Evolutionary conservation across 2,797 vertebrate species (phyloP).

Genomic region (Characodon lateralis): DNA sequence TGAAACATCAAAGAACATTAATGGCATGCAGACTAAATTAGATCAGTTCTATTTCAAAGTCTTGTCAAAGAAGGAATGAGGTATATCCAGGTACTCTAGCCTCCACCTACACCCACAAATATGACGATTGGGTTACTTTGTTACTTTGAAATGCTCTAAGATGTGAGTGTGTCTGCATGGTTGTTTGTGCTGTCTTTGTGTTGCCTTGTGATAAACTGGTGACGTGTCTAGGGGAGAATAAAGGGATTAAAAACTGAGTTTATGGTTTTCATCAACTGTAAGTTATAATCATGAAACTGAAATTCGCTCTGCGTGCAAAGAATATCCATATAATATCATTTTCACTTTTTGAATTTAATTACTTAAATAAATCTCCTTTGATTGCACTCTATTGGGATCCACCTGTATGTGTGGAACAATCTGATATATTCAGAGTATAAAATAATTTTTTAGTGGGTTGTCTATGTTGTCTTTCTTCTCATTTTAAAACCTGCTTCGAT

Average conservation of each 20-base stretch:
- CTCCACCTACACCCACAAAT: not conserved
- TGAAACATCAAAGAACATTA: not conserved
- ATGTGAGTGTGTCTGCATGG: not conserved
- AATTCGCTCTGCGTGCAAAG: not conserved
- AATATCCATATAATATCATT: not conserved
- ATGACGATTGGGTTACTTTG: not conserved
- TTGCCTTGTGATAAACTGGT: not conserved
- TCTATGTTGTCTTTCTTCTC: too few species aligned
- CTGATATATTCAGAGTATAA: not conserved
- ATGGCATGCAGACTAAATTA: not conserved
- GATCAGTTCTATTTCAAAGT: not conserved
- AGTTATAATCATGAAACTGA: too few species aligned
- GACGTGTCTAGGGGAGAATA: not conserved
- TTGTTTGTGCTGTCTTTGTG: not conserved
- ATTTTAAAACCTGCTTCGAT: too few species aligned
- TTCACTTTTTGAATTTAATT: not conserved
- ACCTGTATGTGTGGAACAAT: not conserved
- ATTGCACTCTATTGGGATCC: not conserved
- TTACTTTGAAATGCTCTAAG: not conserved
- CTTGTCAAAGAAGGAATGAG: not conserved
- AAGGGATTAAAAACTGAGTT: not conserved
- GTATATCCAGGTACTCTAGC: not conserved
- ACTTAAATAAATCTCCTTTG: not conserved
- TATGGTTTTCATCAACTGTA: not conserved
- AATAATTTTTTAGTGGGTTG: too few species aligned